phyloP scores from a whole-genome alignment of 2,888 invertebrate species.

The Habroteleia sp. region DNA sequence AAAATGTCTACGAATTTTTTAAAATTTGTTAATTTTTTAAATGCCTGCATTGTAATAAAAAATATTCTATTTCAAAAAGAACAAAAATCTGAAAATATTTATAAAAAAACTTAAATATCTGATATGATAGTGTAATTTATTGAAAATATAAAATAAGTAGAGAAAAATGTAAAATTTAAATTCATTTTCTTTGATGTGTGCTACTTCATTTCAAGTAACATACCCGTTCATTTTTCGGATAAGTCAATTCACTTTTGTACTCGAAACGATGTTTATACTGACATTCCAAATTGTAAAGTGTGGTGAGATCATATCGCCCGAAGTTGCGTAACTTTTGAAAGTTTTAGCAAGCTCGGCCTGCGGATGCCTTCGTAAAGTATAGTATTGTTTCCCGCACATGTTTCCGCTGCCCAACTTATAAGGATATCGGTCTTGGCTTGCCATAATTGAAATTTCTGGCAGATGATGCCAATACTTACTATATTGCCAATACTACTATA shows the following conservation, averaged over 20 bases:
- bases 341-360: conserved; percentile 50
- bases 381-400: conserved; percentile 62
- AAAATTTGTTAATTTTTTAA: no score
- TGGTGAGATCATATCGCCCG: conserved; percentile 52
- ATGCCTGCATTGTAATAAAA: no score
- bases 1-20: no score
- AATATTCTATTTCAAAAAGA: no score
- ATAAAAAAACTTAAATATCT: no score
- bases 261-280: conserved; percentile 39
- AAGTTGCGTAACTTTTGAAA: conserved; percentile 57
- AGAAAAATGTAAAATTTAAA: no score
- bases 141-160: no score
- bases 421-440: conserved; percentile 49
- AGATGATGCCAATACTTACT: conserved; percentile 58
- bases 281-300: conserved; percentile 59
- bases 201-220: no score
- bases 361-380: conserved; percentile 51
- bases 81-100: no score
- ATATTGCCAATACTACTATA: conserved; percentile 47
- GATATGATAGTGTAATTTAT: no score
- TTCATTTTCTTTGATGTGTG: no score
- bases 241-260: conserved; percentile 11
- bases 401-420: conserved; percentile 56
- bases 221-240: conserved; percentile 14
- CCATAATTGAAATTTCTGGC: conserved; percentile 63